Percentiles rank a stretch among this genome's conserved stretches.
Evolutionary conservation across 1,140 invertebrate genomes (phyloP).

Genomic region (Penaeus indicus): DNA sequence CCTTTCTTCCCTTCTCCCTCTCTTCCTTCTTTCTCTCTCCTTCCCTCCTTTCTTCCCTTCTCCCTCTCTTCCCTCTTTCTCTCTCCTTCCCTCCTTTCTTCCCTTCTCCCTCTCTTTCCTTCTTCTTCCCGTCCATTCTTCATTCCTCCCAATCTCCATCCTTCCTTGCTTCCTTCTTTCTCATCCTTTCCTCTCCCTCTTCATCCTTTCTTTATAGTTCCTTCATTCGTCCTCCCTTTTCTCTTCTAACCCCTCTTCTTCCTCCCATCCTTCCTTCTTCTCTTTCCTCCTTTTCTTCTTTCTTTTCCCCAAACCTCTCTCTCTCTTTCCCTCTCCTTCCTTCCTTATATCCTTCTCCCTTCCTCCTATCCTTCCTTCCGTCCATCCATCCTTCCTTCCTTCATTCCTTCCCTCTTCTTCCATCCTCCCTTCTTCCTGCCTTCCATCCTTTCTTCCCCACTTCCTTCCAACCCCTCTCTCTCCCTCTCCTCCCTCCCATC

Average conservation of each 20-base stretch:
- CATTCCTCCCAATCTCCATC: background rate
- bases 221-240: background rate
- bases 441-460: no score
- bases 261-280: background rate
- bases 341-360: no score
- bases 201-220: background rate
- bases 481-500: background rate
- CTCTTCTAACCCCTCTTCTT: background rate
- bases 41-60: constrained; percentile 12
- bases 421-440: background rate
- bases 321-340: background rate
- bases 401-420: constrained; percentile 5
- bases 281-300: background rate
- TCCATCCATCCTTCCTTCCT: background rate
- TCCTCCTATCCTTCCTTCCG: background rate
- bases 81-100: background rate
- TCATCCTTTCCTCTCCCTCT: background rate
- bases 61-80: background rate
- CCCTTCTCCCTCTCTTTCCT: no score
- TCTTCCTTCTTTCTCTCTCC: no score
- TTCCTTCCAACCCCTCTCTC: background rate
- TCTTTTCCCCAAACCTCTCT: background rate
- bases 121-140: background rate
- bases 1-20: background rate
- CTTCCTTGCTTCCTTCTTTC: background rate